Conservation (phyloP, 1,140 invertebrate species). For the Solen grandis region DNA sequence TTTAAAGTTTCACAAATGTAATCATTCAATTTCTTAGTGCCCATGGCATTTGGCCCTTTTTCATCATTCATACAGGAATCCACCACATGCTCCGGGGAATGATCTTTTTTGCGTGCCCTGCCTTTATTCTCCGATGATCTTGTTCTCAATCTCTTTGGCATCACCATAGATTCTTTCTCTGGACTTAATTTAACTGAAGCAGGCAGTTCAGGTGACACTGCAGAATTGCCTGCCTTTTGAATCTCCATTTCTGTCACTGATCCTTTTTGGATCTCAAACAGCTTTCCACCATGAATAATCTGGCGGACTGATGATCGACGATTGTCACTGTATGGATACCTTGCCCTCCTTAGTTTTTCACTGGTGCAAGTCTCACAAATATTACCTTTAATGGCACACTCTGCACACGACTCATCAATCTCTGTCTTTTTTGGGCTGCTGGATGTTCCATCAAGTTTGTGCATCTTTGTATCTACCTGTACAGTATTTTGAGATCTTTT, state of each 20-base stretch:
- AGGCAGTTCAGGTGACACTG: too few relatives aligned
- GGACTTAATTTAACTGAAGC: background rate
- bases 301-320: constrained; percentile 31
- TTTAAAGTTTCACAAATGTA: constrained; percentile 32
- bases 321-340: too few relatives aligned
- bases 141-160: constrained; percentile 1
- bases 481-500: too few relatives aligned
- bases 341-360: too few relatives aligned
- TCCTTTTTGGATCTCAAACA: constrained; percentile 49
- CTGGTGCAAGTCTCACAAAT: too few relatives aligned
- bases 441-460: constrained; percentile 46
- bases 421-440: constrained; percentile 26
- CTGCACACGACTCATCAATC: too few relatives aligned
- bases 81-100: constrained; percentile 6
- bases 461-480: too few relatives aligned
- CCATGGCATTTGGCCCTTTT: background rate
- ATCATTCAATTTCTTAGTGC: constrained; percentile 12
- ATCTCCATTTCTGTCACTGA: constrained; percentile 34
- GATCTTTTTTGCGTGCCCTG: constrained; percentile 2
- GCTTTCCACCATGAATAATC: constrained; percentile 39
- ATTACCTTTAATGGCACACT: constrained; percentile 2
- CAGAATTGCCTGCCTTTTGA: background rate
- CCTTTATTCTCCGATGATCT: background rate
- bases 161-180: too few relatives aligned
- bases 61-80: background rate